These are phyloP conservation scores for Crepidodera aurea DNA, from an alignment of 2,888 invertebrate genomes.

Conservation along the genomic window DNA sequence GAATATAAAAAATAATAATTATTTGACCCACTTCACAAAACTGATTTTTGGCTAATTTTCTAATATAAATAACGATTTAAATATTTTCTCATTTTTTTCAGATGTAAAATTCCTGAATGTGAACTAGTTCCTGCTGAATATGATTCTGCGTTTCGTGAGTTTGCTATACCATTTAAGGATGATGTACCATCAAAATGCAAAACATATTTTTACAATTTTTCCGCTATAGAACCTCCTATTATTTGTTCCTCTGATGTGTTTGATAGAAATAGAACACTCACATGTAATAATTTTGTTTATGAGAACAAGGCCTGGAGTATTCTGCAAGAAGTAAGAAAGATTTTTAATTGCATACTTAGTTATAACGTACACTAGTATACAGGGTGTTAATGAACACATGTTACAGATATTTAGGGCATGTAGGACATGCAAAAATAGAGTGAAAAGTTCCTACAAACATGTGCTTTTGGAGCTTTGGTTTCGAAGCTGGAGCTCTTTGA, in stretches of 20 bases:
- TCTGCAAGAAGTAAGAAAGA: constrained; percentile 51
- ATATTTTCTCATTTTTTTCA: constrained; percentile 40
- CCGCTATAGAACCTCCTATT: constrained; percentile 16
- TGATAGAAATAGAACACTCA: constrained; percentile 34
- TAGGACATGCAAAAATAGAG: too few relatives aligned
- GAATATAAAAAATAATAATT: too few relatives aligned
- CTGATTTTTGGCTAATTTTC: too few relatives aligned
- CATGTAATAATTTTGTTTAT: constrained; percentile 51
- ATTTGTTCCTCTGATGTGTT: constrained; percentile 45
- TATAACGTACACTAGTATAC: too few relatives aligned
- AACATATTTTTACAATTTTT: constrained; percentile 35
- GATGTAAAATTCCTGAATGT: constrained; percentile 58
- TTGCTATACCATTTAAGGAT: constrained; percentile 56
- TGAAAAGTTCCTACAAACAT: too few relatives aligned
- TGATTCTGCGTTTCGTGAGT: constrained; percentile 53
- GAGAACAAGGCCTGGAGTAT: constrained; percentile 50
- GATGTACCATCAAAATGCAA: constrained; percentile 50
- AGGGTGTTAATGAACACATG: too few relatives aligned
- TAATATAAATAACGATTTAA: too few relatives aligned
- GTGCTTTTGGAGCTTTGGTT: too few relatives aligned
- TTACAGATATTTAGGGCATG: too few relatives aligned
- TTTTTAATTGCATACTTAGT: too few relatives aligned
- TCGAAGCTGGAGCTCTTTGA: too few relatives aligned
- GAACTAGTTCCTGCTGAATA: constrained; percentile 46
- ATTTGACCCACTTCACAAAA: too few relatives aligned